Evolutionary conservation across 2,797 vertebrate species (phyloP).

Genomic region (Mus spretus): DNA sequence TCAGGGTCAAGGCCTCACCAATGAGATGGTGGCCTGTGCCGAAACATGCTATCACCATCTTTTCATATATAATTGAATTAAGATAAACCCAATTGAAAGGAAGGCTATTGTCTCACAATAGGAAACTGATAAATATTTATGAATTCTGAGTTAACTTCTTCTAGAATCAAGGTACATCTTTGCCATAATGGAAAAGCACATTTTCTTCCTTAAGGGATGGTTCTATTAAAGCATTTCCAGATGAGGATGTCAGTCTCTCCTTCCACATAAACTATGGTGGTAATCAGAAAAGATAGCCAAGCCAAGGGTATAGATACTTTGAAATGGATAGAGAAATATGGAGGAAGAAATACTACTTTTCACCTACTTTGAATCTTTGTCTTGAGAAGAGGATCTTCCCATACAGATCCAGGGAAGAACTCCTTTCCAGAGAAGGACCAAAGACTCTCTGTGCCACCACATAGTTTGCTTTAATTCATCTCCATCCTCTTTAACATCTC

Average conservation of each 20-base stretch:
- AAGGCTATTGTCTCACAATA: not conserved
- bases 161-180: not conserved
- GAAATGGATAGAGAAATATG: not conserved
- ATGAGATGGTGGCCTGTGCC: not conserved
- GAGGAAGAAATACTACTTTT: not conserved
- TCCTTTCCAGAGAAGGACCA: no score
- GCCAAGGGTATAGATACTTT: not conserved
- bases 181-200: not conserved
- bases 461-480: not conserved
- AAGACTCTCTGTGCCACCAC: not conserved
- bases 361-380: not conserved
- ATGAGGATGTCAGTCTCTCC: not conserved
- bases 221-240: not conserved
- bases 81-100: not conserved
- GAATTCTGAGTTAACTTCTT: not conserved
- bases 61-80: not conserved
- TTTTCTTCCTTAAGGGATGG: not conserved
- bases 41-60: not conserved
- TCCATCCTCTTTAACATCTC: not conserved
- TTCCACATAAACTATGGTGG: not conserved
- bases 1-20: accelerated
- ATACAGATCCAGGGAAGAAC: not conserved
- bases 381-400: not conserved
- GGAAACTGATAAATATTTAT: not conserved
- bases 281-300: not conserved